phyloP scores from a whole-genome alignment of 2,113 vertebrate genomes.

The Vidua macroura region DNA sequence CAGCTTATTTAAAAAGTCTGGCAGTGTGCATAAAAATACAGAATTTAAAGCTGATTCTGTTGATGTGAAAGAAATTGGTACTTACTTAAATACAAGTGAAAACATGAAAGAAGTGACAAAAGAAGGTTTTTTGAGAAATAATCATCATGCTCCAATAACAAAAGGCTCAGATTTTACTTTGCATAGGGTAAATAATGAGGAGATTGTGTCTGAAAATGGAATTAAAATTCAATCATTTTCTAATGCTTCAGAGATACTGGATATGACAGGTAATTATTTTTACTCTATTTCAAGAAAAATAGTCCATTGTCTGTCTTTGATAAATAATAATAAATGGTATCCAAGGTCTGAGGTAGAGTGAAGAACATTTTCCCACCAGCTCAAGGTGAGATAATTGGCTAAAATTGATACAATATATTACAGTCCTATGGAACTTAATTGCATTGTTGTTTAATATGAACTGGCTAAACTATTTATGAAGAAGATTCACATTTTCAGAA shows the following conservation, averaged over 20 bases:
- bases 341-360: not conserved
- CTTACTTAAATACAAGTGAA: constrained; percentile 19
- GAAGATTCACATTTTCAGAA: not conserved
- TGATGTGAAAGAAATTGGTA: constrained; percentile 34
- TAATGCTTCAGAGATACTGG: constrained; percentile 72
- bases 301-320: not conserved
- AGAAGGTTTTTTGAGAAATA: constrained; percentile 58
- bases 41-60: constrained; percentile 6
- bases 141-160: constrained; percentile 46
- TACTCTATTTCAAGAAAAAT: constrained; percentile 43
- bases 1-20: constrained; percentile 83
- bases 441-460: not conserved
- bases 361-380: not conserved
- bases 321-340: not conserved
- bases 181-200: constrained; percentile 48
- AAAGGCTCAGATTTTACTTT: constrained; percentile 65
- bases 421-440: not conserved
- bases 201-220: constrained; percentile 66
- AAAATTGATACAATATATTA: not conserved
- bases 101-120: constrained; percentile 69
- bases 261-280: constrained; percentile 79
- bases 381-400: not conserved
- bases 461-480: not conserved
- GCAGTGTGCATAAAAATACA: constrained; percentile 46
- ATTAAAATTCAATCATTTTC: constrained; percentile 76